Evolutionary conservation across 2,888 invertebrate species (phyloP).

Genomic region (Ptilodon capucinus): DNA sequence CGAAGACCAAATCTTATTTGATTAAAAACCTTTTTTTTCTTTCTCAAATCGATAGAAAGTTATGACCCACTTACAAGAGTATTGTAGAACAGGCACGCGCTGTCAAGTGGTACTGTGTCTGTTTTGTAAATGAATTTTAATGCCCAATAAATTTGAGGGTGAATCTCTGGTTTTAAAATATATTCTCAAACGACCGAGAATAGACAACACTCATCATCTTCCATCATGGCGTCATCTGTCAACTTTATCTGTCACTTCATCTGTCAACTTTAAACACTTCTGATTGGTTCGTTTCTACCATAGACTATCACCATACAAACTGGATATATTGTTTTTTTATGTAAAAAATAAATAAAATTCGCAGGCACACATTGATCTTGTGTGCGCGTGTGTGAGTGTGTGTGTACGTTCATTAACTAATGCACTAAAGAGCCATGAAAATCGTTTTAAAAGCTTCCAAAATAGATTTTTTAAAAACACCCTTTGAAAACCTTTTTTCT

Average conservation of each 20-base stretch:
- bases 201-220: not conserved
- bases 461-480: constrained; percentile 24
- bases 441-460: constrained; percentile 26
- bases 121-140: too few relatives aligned
- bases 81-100: too few relatives aligned
- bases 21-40: too few relatives aligned
- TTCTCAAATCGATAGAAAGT: too few relatives aligned
- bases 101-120: too few relatives aligned
- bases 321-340: constrained; percentile 25
- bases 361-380: constrained; percentile 61
- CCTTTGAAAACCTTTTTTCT: constrained; percentile 22
- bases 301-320: constrained; percentile 29
- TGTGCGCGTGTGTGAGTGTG: constrained; percentile 75
- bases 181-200: not conserved
- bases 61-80: too few relatives aligned
- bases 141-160: too few relatives aligned
- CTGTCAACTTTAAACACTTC: not conserved
- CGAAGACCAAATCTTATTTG: too few relatives aligned
- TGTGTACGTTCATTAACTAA: constrained; percentile 71
- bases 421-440: constrained; percentile 39
- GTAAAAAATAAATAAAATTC: constrained; percentile 41
- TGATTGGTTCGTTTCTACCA: constrained; percentile 5
- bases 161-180: not conserved
- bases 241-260: not conserved
- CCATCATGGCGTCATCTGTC: not conserved